Conservation (phyloP, 1,140 invertebrate species). For the Epicauta chinensis region DNA sequence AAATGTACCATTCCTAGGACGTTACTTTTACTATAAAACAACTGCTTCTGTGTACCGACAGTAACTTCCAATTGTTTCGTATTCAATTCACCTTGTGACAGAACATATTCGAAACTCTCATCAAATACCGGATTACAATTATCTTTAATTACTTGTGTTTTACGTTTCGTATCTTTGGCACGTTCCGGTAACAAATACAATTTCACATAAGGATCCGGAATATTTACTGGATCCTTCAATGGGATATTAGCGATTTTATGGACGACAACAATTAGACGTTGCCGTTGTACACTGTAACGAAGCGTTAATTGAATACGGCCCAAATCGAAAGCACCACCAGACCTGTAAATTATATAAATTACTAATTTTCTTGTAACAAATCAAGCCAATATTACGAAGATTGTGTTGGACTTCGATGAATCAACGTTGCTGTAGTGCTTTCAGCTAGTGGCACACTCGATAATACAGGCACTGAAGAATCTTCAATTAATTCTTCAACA, state of each 20-base stretch:
- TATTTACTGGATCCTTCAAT: slow-evolving; percentile 76
- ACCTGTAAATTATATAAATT: slow-evolving; percentile 37
- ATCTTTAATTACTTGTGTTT: slow-evolving; percentile 81
- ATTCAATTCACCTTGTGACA: slow-evolving; percentile 68
- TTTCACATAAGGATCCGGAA: slow-evolving; percentile 94
- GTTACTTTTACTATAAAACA: slow-evolving; percentile 67
- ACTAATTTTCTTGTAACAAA: background rate
- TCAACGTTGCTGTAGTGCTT: slow-evolving; percentile 26
- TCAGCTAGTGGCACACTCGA: slow-evolving; percentile 20
- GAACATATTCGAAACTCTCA: slow-evolving; percentile 81
- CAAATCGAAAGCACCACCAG: slow-evolving; percentile 60
- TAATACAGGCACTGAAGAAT: slow-evolving; percentile 32
- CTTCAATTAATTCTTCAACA: slow-evolving; percentile 39
- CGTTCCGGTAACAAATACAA: slow-evolving; percentile 85
- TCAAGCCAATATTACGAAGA: slow-evolving; percentile 40
- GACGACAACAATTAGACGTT: slow-evolving; percentile 73
- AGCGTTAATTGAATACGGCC: slow-evolving; percentile 80
- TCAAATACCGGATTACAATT: slow-evolving; percentile 88
- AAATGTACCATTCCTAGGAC: slow-evolving; percentile 67
- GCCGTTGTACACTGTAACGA: slow-evolving; percentile 75
- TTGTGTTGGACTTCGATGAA: slow-evolving; percentile 45
- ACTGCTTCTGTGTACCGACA: slow-evolving; percentile 76
- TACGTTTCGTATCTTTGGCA: slow-evolving; percentile 81
- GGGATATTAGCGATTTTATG: slow-evolving; percentile 88
- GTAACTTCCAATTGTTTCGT: slow-evolving; percentile 70